Evolutionary conservation across 1,140 invertebrate genomes (phyloP), one percentile per base, ranked within the genome.

Genomic region (Tetranychus urticae): DNA sequence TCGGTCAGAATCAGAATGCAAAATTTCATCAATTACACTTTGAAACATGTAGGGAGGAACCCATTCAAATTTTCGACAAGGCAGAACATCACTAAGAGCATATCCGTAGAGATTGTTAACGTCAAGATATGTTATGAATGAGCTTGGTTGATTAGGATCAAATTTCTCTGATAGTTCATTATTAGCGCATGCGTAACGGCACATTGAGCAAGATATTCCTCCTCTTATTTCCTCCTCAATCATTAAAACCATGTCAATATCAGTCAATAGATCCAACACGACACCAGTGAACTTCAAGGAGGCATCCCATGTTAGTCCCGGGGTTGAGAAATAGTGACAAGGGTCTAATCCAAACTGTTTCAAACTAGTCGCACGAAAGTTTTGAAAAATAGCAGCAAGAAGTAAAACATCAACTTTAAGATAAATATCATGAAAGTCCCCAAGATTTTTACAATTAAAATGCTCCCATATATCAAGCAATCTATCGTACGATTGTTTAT

Each of bases 331-430:
- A 63, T 68, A 71, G 52, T 66, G 62, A 5, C 62, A 60, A 1
- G 68, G 67, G 62, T 71, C 70, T 76, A 66, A 37, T 36, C 36
- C 13, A 36, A 35, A 56, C 10, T 56, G 7, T 5, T 6, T 33
- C 14, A 56, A 56, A 56, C 55, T 50, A 6, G 14, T 50, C 1
- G 6, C 5, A 10, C 48, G 6, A 31, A 50, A 50, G 23, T 74
- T 73, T 70, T 76, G 72, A 68, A 77, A 76, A 36, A 77, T 65
- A 68, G 76, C 74, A 5, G 68, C 69, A 56, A 73, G 63, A 36
- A 74, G 61, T 31, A 71, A 55, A 7, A 73, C 68, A 66, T 75
- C 68, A 57, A 65, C 68, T 68, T 70, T 72, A 33, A 73, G 64
- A 67, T 76, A 75, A 37, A 76, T 63, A 60, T 73, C 69, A 39